These are phyloP conservation scores for Dromococcyx pavoninus DNA, from an alignment of 2,797 vertebrate species.

Conservation along the genomic window DNA sequence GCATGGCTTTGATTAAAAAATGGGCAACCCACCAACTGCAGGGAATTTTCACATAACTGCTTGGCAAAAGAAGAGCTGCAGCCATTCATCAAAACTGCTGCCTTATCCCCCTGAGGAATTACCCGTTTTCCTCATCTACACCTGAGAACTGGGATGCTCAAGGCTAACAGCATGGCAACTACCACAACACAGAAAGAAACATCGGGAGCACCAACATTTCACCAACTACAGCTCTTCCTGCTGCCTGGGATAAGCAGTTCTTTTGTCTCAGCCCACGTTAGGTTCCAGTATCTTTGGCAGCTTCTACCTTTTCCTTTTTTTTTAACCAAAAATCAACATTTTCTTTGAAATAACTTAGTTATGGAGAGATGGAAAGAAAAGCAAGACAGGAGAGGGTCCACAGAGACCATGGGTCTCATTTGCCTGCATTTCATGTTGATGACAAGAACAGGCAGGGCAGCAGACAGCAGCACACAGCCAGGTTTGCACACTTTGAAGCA, in stretches of 20 bases:
- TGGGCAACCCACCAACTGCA: conserved; percentile 23
- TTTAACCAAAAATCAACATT: neutral
- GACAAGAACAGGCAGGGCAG: neutral
- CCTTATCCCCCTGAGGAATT: neutral
- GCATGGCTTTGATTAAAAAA: conserved; percentile 56
- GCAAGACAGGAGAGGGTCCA: neutral
- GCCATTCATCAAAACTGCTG: neutral
- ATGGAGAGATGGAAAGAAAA: neutral
- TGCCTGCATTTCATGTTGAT: rapidly evolving
- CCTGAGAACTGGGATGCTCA: neutral
- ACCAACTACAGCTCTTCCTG: neutral
- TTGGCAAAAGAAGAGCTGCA: neutral
- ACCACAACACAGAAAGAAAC: neutral
- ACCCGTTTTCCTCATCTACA: neutral
- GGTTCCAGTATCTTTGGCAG: neutral
- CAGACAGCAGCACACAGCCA: neutral
- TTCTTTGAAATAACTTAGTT: neutral
- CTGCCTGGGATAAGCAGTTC: neutral
- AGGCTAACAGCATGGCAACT: neutral
- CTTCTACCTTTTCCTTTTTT: neutral
- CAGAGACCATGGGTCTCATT: neutral
- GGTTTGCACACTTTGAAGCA: rapidly evolving
- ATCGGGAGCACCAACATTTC: neutral
- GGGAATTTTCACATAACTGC: conserved; percentile 46
- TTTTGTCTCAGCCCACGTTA: neutral